Conservation (phyloP, 2,888 invertebrate genomes). For the Anorthoa munda region DNA sequence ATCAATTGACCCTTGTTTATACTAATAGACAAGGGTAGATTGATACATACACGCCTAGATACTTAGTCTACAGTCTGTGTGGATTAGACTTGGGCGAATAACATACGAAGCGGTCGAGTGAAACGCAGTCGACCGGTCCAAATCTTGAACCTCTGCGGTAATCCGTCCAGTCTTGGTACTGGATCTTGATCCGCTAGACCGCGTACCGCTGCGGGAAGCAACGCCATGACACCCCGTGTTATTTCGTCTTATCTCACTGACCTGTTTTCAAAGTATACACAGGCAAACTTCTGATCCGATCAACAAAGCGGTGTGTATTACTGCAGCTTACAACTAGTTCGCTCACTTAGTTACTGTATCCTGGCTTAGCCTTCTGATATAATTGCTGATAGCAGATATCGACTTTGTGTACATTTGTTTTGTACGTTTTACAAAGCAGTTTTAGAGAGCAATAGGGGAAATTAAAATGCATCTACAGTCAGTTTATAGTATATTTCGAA, state of each 20-base stretch:
- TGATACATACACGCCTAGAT: not conserved
- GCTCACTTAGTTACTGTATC: slow-evolving; percentile 34
- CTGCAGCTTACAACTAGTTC: slow-evolving; percentile 43
- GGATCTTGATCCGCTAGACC: not conserved
- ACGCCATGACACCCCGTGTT: not conserved
- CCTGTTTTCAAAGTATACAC: slow-evolving; percentile 10
- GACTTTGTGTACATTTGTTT: slow-evolving; percentile 6
- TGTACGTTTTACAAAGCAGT: not conserved
- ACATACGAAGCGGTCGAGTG: not conserved
- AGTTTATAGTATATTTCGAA: slow-evolving; percentile 4
- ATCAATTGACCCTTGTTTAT: slow-evolving; percentile 36
- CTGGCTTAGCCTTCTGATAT: slow-evolving; percentile 19
- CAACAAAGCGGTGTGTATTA: slow-evolving; percentile 47
- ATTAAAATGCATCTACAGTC: slow-evolving; percentile 15
- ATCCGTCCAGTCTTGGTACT: not conserved
- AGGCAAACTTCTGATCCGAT: no score
- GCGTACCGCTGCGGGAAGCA: not conserved
- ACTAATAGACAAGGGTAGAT: slow-evolving; percentile 21
- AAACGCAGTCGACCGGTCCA: not conserved
- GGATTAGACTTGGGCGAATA: slow-evolving; percentile 1
- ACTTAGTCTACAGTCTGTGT: not conserved
- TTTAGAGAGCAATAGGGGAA: not conserved
- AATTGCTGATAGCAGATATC: slow-evolving; percentile 25
- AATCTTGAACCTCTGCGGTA: slow-evolving; percentile 6
- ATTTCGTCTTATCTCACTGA: not conserved